These are phyloP conservation scores for Notocelia uddmanniana DNA, from an alignment of 2,888 invertebrate genomes.

Conservation along the genomic window DNA sequence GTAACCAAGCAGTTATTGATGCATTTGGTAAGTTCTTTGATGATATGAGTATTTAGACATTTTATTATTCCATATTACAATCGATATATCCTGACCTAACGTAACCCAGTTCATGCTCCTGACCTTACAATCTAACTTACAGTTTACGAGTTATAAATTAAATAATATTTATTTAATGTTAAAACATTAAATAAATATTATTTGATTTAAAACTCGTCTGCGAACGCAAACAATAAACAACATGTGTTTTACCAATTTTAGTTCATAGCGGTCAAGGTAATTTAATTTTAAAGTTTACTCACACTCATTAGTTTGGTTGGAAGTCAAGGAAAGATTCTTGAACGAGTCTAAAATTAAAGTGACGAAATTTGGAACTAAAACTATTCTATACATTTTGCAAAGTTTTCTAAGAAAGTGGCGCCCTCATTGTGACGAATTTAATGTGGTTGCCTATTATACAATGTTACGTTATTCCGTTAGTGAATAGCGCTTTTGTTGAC, in stretches of 20 bases:
- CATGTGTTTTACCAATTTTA: slow-evolving; percentile 31
- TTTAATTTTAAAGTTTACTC: slow-evolving; percentile 39
- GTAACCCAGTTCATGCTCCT: slow-evolving; percentile 19
- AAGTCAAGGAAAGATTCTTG: slow-evolving; percentile 36
- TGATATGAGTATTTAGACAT: no score
- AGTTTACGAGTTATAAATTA: no score
- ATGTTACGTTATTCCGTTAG: slow-evolving; percentile 11
- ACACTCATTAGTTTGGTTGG: slow-evolving; percentile 33
- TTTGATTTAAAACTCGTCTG: background rate
- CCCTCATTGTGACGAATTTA: slow-evolving; percentile 23
- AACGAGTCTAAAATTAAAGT: background rate
- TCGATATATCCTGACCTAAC: slow-evolving; percentile 8
- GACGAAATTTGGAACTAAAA: slow-evolving; percentile 27
- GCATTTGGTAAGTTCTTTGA: no score
- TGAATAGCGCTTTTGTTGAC: background rate
- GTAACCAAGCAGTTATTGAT: no score
- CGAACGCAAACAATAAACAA: slow-evolving; percentile 23
- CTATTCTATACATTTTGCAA: background rate
- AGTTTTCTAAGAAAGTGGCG: slow-evolving; percentile 23
- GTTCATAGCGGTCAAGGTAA: slow-evolving; percentile 40
- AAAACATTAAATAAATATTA: no score
- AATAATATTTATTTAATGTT: no score
- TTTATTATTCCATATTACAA: slow-evolving; percentile 10
- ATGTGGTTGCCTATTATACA: slow-evolving; percentile 9
- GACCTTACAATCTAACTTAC: slow-evolving; percentile 15